Conservation (phyloP, 2,888 invertebrate genomes). For the Cataglyphis livida region DNA sequence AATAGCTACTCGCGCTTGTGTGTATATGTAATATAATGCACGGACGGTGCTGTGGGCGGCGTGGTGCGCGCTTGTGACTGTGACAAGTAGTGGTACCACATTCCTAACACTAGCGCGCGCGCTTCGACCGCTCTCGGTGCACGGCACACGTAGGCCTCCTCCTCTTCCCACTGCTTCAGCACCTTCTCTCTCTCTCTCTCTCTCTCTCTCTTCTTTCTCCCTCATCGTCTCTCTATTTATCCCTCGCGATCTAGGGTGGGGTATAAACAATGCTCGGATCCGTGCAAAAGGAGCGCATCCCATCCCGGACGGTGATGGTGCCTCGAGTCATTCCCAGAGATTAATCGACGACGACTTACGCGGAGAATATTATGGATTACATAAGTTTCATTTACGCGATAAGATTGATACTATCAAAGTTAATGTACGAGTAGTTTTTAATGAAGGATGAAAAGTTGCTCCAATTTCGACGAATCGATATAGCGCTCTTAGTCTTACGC, state of each 20-base stretch:
- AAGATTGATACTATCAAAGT: conserved; percentile 20
- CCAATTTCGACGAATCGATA: conserved; percentile 18
- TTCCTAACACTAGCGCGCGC: conserved; percentile 84
- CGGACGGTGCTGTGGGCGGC: conserved; percentile 63
- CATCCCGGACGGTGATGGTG: not conserved
- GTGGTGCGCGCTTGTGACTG: conserved; percentile 80
- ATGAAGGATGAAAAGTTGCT: conserved; percentile 6
- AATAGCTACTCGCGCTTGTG: conserved; percentile 36
- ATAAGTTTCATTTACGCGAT: conserved; percentile 18
- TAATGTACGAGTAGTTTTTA: not conserved
- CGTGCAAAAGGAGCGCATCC: conserved; percentile 61
- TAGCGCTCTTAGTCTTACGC: conserved; percentile 1
- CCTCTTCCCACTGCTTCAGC: conserved; percentile 41
- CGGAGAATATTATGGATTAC: conserved; percentile 28
- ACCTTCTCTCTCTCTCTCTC: conserved; percentile 8
- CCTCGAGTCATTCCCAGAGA: conserved; percentile 15
- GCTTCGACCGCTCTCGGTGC: conserved; percentile 73
- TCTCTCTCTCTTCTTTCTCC: not conserved
- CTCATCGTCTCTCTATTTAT: not conserved
- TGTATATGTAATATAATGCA: conserved; percentile 68
- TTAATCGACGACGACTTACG: conserved; percentile 26
- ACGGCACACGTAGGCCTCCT: conserved; percentile 60
- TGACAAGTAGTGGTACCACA: conserved; percentile 85
- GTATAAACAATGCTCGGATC: conserved; percentile 67
- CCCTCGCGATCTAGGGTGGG: conserved; percentile 60